Percentiles rank a stretch among this genome's conserved stretches.
phyloP scores from a whole-genome alignment of 2,113 vertebrate species.

The Syngnathus floridae region DNA sequence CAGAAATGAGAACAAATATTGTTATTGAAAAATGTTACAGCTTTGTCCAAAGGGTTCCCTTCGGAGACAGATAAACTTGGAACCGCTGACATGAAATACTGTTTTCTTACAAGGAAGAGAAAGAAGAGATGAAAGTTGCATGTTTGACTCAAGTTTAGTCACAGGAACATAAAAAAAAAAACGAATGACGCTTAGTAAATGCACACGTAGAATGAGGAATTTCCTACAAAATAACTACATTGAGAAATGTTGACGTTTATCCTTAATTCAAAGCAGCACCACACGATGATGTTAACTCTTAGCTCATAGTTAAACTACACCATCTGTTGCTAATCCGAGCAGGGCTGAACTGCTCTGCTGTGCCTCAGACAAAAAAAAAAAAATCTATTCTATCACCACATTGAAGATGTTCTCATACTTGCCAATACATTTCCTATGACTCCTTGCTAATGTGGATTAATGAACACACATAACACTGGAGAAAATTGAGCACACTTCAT shows the following conservation, averaged over 20 bases:
- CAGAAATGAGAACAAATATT: not conserved
- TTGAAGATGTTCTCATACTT: too few relatives aligned
- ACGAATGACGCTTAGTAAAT: not conserved
- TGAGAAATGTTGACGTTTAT: not conserved
- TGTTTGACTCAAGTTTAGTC: not conserved
- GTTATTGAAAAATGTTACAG: too few relatives aligned
- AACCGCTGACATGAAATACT: not conserved
- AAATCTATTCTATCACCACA: slow-evolving; percentile 18
- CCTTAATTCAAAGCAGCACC: not conserved
- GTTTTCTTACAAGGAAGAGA: not conserved
- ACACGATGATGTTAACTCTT: not conserved
- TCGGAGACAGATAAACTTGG: not conserved
- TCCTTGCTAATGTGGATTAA: not conserved
- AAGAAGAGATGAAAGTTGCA: not conserved
- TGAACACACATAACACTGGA: not conserved
- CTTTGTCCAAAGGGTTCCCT: too few relatives aligned
- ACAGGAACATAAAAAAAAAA: not conserved
- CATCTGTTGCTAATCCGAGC: slow-evolving; percentile 12
- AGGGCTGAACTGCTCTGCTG: slow-evolving; percentile 7
- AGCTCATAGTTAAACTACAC: slow-evolving; percentile 1
- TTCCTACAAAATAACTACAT: not conserved
- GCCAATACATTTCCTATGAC: not conserved
- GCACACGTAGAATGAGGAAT: not conserved
- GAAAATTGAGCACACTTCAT: not conserved
- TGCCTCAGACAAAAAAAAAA: slow-evolving; percentile 8